A percentile compares a stretch with the other conserved stretches of the same genome.
Conservation (phyloP, 2,113 vertebrate species). For the Callopanchax toddi region DNA sequence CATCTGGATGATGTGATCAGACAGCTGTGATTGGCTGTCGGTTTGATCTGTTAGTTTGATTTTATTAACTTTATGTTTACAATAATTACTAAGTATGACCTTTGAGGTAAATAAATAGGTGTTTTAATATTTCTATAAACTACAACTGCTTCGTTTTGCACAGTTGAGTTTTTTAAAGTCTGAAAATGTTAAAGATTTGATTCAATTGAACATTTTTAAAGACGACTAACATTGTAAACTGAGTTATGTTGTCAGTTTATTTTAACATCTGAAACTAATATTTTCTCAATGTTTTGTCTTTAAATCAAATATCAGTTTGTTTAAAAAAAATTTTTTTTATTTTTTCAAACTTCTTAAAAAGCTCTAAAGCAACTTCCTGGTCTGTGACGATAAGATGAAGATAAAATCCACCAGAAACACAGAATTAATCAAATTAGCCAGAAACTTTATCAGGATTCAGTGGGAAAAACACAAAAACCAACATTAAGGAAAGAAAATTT, state of each 20-base stretch:
- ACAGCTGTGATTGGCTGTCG: constrained; percentile 37
- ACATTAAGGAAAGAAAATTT: no score
- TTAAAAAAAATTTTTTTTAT: not conserved
- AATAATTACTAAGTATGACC: not conserved
- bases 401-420: not conserved
- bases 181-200: not conserved
- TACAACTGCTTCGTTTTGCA: not conserved
- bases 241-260: not conserved
- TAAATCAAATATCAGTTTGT: not conserved
- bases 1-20: not conserved
- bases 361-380: not conserved
- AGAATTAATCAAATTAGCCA: no score
- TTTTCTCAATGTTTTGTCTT: not conserved
- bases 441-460: no score
- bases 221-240: no score
- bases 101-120: not conserved
- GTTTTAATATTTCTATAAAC: not conserved
- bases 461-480: no score
- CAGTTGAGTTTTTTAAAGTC: not conserved
- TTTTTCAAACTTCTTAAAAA: not conserved
- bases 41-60: not conserved
- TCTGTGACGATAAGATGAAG: not conserved
- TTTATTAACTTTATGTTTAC: constrained; percentile 10
- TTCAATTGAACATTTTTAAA: not conserved
- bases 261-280: not conserved